Conservation (phyloP, 2,797 vertebrate species). For the Tadarida brasiliensis region DNA sequence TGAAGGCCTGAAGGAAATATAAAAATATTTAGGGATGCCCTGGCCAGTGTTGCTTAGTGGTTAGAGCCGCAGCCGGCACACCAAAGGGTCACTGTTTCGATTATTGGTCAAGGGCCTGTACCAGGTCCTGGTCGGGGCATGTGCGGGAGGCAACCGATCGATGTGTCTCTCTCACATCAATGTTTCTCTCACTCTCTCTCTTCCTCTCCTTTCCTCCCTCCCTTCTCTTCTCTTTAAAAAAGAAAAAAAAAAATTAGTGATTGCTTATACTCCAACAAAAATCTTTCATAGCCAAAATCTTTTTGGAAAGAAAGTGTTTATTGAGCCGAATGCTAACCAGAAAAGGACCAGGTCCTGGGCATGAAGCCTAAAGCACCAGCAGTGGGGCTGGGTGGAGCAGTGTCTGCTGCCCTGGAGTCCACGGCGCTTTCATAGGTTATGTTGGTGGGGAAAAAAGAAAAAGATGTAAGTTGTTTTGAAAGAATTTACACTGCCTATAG, state of each 20-base stretch:
- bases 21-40: not conserved
- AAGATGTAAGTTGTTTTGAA: not conserved
- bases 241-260: no score
- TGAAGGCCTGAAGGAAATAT: not conserved
- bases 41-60: no score
- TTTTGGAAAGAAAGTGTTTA: not conserved
- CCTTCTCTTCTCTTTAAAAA: no score
- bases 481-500: not conserved
- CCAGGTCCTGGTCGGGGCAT: no score
- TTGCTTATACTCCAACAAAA: not conserved
- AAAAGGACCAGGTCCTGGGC: not conserved
- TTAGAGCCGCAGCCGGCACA: no score
- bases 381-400: not conserved
- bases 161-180: no score
- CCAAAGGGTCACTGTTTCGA: no score
- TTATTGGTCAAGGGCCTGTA: no score
- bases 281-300: no score
- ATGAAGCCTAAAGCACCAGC: accelerated
- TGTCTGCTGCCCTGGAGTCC: not conserved
- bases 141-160: no score
- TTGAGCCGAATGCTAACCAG: not conserved
- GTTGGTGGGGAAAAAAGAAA: not conserved
- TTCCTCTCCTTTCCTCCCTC: no score
- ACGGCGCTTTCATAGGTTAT: accelerated
- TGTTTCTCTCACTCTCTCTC: no score